Percentiles rank a stretch among this genome's conserved stretches.
These are phyloP conservation scores for Tapirus terrestris DNA, from an alignment of 2,113 vertebrate genomes.

Conservation along the genomic window DNA sequence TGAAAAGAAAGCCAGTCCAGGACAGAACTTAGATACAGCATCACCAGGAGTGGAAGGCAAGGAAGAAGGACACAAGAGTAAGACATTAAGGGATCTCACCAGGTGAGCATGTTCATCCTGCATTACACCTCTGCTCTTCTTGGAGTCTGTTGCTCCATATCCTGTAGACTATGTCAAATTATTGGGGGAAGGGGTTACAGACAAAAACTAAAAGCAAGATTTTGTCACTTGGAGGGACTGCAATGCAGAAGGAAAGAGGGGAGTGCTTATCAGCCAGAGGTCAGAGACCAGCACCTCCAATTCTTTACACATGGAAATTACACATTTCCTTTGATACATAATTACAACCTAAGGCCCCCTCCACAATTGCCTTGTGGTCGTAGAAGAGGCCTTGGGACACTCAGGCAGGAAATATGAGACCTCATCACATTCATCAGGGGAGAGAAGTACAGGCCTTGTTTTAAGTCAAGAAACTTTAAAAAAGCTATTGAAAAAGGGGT, in stretches of 20 bases:
- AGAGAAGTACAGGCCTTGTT: neutral
- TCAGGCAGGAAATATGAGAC: neutral
- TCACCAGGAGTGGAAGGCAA: neutral
- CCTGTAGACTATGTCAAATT: neutral
- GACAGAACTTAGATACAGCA: neutral
- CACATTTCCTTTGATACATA: neutral
- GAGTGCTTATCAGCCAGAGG: neutral
- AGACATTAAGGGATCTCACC: neutral
- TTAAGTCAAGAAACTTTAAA: neutral
- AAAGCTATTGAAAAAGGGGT: neutral
- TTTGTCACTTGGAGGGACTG: neutral
- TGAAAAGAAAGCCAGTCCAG: neutral
- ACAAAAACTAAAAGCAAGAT: neutral
- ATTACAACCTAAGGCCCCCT: neutral
- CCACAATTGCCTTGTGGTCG: no score
- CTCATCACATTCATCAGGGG: neutral
- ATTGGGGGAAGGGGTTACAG: fast-evolving
- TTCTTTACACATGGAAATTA: neutral
- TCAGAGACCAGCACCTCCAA: neutral
- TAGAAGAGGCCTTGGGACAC: neutral
- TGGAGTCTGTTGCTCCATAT: neutral
- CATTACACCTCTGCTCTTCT: neutral
- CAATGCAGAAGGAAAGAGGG: neutral
- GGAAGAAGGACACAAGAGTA: neutral
- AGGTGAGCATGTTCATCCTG: neutral